These are phyloP conservation scores for Steinernema carpocapsae DNA, from an alignment of 2,888 invertebrate species.

Conservation along the genomic window DNA sequence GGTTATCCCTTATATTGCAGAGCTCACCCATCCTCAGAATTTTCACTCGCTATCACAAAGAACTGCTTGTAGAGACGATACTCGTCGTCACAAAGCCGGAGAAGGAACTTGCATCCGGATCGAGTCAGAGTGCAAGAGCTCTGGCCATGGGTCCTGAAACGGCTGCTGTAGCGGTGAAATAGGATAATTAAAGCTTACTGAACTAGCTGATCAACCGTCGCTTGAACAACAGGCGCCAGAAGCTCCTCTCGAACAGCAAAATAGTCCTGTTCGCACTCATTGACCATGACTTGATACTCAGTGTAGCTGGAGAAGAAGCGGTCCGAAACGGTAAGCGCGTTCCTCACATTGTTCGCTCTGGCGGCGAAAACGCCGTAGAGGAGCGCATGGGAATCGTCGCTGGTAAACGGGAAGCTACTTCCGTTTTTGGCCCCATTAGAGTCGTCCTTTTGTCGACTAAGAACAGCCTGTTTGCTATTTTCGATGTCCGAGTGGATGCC, in stretches of 20 bases:
- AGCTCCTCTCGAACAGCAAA: slow-evolving; percentile 61
- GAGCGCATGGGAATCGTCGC: slow-evolving; percentile 65
- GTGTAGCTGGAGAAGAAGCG: slow-evolving; percentile 58
- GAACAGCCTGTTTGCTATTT: slow-evolving; percentile 58
- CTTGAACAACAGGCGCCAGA: slow-evolving; percentile 61
- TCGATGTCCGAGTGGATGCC: slow-evolving; percentile 62
- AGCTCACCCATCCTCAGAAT: neutral
- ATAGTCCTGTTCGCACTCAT: slow-evolving; percentile 65
- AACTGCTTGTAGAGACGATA: slow-evolving; percentile 88
- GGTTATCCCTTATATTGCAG: neutral
- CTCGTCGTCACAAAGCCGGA: slow-evolving; percentile 93
- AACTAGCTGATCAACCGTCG: slow-evolving; percentile 54
- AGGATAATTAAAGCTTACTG: slow-evolving; percentile 38
- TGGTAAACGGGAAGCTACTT: slow-evolving; percentile 45
- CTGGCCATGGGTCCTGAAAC: slow-evolving; percentile 53
- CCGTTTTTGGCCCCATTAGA: neutral
- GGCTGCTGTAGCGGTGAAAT: neutral
- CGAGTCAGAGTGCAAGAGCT: slow-evolving; percentile 72
- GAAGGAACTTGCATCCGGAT: slow-evolving; percentile 85
- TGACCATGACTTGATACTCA: slow-evolving; percentile 65
- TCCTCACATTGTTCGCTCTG: slow-evolving; percentile 61
- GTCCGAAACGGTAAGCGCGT: slow-evolving; percentile 61
- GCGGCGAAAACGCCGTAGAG: slow-evolving; percentile 67
- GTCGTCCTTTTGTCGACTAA: slow-evolving; percentile 40
- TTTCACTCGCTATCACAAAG: slow-evolving; percentile 75